phyloP scores from a whole-genome alignment of 1,140 invertebrate species.

The Telenomus remus region DNA sequence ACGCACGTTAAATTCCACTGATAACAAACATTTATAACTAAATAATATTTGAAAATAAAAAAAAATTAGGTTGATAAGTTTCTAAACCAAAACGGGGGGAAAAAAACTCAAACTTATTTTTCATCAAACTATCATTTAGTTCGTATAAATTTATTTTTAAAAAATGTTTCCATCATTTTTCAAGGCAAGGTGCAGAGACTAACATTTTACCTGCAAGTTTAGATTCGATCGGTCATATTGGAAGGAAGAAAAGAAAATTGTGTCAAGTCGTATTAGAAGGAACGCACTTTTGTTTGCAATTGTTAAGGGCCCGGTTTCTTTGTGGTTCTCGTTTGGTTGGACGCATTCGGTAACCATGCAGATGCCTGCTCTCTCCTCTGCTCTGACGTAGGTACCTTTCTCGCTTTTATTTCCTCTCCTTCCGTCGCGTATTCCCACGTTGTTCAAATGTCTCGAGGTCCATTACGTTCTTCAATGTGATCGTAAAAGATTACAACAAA shows the following conservation, averaged over 20 bases:
- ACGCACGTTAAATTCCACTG: too few relatives aligned
- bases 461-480: neutral
- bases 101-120: too few relatives aligned
- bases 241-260: constrained; percentile 10
- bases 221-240: neutral
- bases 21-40: too few relatives aligned
- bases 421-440: constrained; percentile 32
- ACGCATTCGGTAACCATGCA: constrained; percentile 57
- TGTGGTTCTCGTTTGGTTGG: constrained; percentile 53
- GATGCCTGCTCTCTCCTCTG: constrained; percentile 29
- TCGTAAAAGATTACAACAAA: neutral
- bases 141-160: too few relatives aligned
- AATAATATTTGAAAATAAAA: too few relatives aligned
- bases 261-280: constrained; percentile 29
- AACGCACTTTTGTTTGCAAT: constrained; percentile 47
- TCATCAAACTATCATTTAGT: too few relatives aligned
- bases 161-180: too few relatives aligned
- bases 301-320: constrained; percentile 60
- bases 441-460: neutral
- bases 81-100: too few relatives aligned
- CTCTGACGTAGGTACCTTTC: constrained; percentile 13
- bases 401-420: constrained; percentile 27
- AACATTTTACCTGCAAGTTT: neutral
- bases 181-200: too few relatives aligned
- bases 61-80: too few relatives aligned